These are phyloP conservation scores for Tiliqua scincoides DNA, from an alignment of 2,113 vertebrate species.

Conservation along the genomic window DNA sequence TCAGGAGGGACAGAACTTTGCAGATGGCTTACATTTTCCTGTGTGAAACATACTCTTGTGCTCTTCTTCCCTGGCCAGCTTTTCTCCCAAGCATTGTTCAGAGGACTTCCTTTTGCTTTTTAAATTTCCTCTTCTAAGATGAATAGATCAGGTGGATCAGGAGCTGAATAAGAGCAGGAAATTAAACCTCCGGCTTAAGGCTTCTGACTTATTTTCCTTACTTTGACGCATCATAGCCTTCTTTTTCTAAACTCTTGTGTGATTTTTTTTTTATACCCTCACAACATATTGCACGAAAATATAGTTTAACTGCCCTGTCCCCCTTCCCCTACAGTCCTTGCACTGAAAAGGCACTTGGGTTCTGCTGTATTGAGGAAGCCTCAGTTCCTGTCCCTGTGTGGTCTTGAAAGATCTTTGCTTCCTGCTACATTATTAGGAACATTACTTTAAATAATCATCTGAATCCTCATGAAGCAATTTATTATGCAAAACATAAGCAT, in stretches of 20 bases:
- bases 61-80: constrained; percentile 19
- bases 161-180: background rate
- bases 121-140: constrained; percentile 14
- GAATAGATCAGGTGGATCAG: constrained; percentile 2
- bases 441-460: background rate
- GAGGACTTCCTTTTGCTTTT: constrained; percentile 16
- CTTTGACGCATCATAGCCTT: background rate
- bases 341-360: background rate
- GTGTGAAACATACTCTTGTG: constrained; percentile 34
- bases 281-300: background rate
- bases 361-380: background rate
- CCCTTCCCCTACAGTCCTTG: background rate
- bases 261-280: background rate
- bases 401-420: background rate
- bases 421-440: background rate
- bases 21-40: constrained; percentile 57
- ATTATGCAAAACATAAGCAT: background rate
- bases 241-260: background rate
- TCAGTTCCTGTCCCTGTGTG: background rate
- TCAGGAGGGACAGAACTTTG: constrained; percentile 46
- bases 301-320: background rate
- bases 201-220: background rate
- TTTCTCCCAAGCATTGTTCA: constrained; percentile 37
- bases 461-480: background rate
- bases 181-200: background rate